phyloP scores from a whole-genome alignment of 2,888 invertebrate genomes.

The Anorthoa munda region DNA sequence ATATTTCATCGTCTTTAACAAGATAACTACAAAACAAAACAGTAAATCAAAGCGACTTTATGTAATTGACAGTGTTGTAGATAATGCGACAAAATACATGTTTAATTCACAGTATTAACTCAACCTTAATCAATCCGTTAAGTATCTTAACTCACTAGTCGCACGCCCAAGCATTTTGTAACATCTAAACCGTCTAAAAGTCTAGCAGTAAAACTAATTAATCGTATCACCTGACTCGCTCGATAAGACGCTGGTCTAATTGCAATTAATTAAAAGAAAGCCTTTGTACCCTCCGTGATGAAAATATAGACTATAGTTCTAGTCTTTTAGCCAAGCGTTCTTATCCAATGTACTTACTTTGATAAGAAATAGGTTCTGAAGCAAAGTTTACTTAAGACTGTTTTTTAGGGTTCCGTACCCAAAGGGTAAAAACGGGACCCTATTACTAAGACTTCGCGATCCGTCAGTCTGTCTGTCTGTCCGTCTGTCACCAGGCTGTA shows the following conservation, averaged over 20 bases:
- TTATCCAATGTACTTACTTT: slow-evolving; percentile 35
- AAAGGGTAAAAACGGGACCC: too few relatives aligned
- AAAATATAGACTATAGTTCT: slow-evolving; percentile 53
- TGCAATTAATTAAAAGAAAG: slow-evolving; percentile 78
- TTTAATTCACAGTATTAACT: neutral
- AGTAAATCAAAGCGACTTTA: neutral
- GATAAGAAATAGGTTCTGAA: slow-evolving; percentile 44
- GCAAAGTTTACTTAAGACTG: slow-evolving; percentile 26
- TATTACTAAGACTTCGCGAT: too few relatives aligned
- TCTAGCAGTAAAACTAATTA: slow-evolving; percentile 59
- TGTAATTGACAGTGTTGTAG: neutral
- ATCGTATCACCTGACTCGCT: slow-evolving; percentile 62
- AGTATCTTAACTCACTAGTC: slow-evolving; percentile 20
- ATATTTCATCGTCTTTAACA: neutral
- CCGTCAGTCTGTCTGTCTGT: too few relatives aligned
- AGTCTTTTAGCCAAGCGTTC: slow-evolving; percentile 43
- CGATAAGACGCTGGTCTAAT: slow-evolving; percentile 74
- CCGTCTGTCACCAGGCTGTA: too few relatives aligned
- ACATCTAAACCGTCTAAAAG: slow-evolving; percentile 27
- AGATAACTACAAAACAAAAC: neutral
- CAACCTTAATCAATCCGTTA: neutral
- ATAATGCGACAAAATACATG: neutral
- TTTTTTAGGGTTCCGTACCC: too few relatives aligned
- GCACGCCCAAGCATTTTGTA: slow-evolving; percentile 6
- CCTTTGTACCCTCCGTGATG: slow-evolving; percentile 65